Conservation (phyloP, 2,113 vertebrate genomes). For the Phyllostomus hastatus region DNA sequence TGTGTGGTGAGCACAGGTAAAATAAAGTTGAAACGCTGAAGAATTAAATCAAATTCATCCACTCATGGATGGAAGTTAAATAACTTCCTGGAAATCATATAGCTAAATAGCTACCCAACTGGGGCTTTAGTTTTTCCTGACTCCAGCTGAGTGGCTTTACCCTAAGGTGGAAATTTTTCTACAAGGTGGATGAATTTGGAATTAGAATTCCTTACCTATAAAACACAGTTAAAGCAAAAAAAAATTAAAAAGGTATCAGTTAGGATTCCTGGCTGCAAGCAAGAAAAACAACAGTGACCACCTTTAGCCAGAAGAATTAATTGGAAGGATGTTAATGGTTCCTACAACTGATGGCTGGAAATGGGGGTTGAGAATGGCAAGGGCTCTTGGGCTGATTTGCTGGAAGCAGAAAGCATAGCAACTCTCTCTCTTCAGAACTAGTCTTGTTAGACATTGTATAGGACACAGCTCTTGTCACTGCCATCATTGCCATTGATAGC, state of each 20-base stretch:
- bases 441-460: neutral
- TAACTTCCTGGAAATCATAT: neutral
- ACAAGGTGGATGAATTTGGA: neutral
- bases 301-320: neutral
- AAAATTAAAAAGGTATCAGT: neutral
- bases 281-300: neutral
- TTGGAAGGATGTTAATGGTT: neutral
- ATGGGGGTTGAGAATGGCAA: fast-evolving
- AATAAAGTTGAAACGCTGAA: neutral
- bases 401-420: neutral
- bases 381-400: neutral
- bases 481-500: no score
- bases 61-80: neutral
- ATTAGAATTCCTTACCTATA: neutral
- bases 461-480: neutral
- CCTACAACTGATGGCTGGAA: neutral
- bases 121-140: neutral
- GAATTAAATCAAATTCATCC: neutral
- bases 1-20: neutral
- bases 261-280: neutral
- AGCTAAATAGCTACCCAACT: neutral
- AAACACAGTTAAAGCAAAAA: neutral
- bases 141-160: neutral
- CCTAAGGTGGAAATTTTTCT: neutral
- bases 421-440: neutral